Percentiles rank a stretch among this genome's conserved stretches.
Conservation (phyloP, 2,113 vertebrate species). For the Gymnocephalus cernua region DNA sequence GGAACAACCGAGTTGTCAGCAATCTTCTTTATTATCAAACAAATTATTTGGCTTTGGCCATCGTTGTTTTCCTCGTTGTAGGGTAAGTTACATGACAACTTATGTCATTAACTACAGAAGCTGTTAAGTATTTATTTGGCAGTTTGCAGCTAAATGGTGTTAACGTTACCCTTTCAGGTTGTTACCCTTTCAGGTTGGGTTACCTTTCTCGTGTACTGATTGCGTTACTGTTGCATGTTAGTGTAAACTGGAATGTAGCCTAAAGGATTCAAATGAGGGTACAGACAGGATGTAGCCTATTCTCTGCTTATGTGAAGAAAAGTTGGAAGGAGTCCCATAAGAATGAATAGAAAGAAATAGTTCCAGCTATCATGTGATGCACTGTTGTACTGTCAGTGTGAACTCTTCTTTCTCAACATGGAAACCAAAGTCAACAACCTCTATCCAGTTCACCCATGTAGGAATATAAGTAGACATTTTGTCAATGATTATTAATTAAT, state of each 20-base stretch:
- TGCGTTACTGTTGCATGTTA: rapidly evolving
- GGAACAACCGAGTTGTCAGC: conserved; percentile 95
- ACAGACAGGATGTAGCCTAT: background rate
- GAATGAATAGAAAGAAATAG: background rate
- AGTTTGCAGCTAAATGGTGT: background rate
- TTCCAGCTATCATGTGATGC: background rate
- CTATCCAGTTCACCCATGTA: background rate
- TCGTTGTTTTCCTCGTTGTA: conserved; percentile 88
- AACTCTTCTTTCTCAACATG: background rate
- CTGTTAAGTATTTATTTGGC: background rate
- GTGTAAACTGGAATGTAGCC: background rate
- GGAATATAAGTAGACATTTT: background rate
- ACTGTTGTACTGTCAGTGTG: background rate
- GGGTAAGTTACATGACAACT: conserved; percentile 85
- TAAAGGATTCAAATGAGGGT: background rate
- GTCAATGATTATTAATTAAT: background rate
- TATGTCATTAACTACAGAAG: background rate
- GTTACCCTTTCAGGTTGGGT: background rate
- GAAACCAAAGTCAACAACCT: background rate
- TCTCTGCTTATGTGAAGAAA: background rate
- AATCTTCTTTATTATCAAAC: conserved; percentile 97
- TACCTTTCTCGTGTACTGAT: background rate
- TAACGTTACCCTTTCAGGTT: background rate
- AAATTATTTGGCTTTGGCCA: conserved; percentile 90
- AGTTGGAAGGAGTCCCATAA: background rate